Base-by-base conservation (phyloP, 2,888 invertebrate genomes). In the Gastracanthus pulcherrimus region DNA sequence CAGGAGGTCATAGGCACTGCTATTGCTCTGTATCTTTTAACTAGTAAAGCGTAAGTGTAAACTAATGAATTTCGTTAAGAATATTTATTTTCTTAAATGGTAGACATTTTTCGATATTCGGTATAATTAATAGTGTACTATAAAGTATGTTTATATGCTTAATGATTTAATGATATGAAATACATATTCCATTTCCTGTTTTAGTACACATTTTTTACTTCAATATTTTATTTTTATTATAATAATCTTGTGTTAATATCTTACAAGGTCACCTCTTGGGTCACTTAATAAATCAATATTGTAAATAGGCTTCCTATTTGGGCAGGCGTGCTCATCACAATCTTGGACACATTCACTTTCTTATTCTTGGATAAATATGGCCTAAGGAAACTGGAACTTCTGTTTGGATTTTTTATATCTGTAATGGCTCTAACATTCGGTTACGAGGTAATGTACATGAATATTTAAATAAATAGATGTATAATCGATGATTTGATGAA, bases 1-100 rank as follows among this genome's bases (percentile, higher is more conserved):
- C 97, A 98, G 92, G 97, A 97, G 93, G 97, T 97, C 51, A 98
- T 98, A 86, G 97, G 97, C 83, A 97, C 97, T 7, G 96, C 97
- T 1, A 96, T 97, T 86, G 97, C 98, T 4, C 93, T 98, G 84
- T 97, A 95, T 90, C 92, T 98, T 55, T 92, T 98, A 71, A 96
- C 97, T 6, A 95, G 95, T 91, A 95, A 95, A 93, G 91, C 91
- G 96, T 97, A 92, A 93, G 94, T 93, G 62, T 45, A 6, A 29
- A 29, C 31, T 23, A 9, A 41, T 41, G 13, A 16, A 16, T 13
- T 13, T 9, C 41, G 41, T 41, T 41, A n/a, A n/a, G n/a, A n/a
- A n/a, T n/a, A n/a, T n/a, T n/a, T n/a, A n/a, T n/a, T n/a, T n/a
- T n/a, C n/a, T n/a, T n/a, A n/a, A n/a, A n/a, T n/a, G n/a, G n/a